Evolutionary conservation across 30 jellyfish, hydroid and myxozoan genomes (phyloP), one percentile per base, ranked within the genome.

Genomic region (Mastigias papua): DNA sequence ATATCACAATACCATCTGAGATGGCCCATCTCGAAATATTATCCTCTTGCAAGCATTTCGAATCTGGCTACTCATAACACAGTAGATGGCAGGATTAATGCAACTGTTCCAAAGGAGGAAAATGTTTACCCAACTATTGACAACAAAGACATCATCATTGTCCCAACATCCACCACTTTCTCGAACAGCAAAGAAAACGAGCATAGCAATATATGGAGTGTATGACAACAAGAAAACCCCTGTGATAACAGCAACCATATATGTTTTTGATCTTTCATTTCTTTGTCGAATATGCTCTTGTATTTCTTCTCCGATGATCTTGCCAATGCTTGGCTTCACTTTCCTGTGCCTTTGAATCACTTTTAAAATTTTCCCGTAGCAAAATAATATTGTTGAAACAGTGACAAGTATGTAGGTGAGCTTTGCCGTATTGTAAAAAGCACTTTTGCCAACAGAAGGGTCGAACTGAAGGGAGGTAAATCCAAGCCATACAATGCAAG

Each of bases 61-160:
- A 20, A 72, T 72, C 23, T 72, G 65, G 2, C 34, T 19, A 25
- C 64, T 72, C 34, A 26, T 32, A 1, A 72, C 20, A 34, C 3
- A 72, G 22, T 72, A 72, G 19, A 72, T n/a, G 16, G 35, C 66
- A 0, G 83, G 66, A 42, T 72, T 72, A 4, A 72, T 17, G 46
- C 50, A 48, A 34, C 83, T 72, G 68, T 72, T 42, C 69, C 64
- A n/a, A 0, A 72, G 50, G 30, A 72, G 64, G 33, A 72, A 42
- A 42, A 72, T 27, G 42, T 51, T 34, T 10, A 48, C 83, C 83
- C 83, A 72, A 6, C n/a, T 20, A 25, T 63, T 63, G 34, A 30
- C 64, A 1, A 51, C 37, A 42, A 72, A 34, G 34, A 72, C 22
- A 10, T 34, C 25, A 26, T 72, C 70, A 34, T 31, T 16, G 0